These are phyloP conservation scores for Odontamblyopus rebecca DNA, from an alignment of 2,797 vertebrate genomes.

Conservation along the genomic window DNA sequence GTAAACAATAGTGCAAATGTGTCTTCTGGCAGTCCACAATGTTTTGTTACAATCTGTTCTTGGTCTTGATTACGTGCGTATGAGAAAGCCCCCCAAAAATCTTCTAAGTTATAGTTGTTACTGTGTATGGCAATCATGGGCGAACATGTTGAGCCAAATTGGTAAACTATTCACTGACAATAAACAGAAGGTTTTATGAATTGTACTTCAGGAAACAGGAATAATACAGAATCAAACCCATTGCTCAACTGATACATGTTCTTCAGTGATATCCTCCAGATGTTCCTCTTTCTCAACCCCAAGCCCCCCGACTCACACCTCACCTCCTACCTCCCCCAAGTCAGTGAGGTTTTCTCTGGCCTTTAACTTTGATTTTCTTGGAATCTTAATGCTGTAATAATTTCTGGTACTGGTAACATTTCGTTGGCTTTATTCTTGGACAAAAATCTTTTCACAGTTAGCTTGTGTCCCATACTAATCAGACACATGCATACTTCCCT, in stretches of 20 bases:
- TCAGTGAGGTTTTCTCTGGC: constrained; percentile 4
- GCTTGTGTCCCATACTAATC: constrained; percentile 20
- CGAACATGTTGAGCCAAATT: no score
- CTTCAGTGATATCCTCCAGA: constrained; percentile 33
- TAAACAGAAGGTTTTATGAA: no score
- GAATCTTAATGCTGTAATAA: background rate
- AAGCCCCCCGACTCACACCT: background rate
- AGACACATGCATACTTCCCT: constrained; percentile 22
- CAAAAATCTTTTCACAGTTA: constrained; percentile 33
- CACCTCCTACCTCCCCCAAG: background rate
- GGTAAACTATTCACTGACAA: no score
- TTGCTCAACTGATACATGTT: constrained; percentile 12
- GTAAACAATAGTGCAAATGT: constrained; percentile 28
- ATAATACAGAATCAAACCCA: no score
- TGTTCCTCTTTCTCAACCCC: constrained; percentile 38
- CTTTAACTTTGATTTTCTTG: constrained; percentile 30
- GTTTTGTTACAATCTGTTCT: constrained; percentile 15
- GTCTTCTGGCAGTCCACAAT: constrained; percentile 21
- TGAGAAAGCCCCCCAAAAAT: no score
- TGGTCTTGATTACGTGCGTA: background rate
- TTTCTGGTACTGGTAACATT: constrained; percentile 21
- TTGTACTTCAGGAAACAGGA: no score
- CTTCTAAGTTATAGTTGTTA: no score
- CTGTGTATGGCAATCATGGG: no score
- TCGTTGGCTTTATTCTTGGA: background rate